Evolutionary conservation across 2,888 invertebrate genomes (phyloP).

Genomic region (Apamea epomidion): DNA sequence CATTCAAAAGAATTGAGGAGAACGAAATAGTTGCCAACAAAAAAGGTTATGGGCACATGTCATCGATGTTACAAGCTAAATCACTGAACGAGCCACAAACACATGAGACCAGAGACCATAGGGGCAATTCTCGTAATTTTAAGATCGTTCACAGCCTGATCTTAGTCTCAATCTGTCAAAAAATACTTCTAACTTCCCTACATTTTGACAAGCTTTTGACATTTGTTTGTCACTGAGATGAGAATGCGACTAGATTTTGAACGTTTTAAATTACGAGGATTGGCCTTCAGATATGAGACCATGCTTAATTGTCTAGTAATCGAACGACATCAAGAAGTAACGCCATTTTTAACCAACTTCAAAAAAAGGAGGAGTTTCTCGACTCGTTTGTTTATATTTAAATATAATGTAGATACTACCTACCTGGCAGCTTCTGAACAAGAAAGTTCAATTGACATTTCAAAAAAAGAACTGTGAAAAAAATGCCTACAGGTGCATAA

Average conservation of each 20-base stretch:
- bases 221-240: too few relatives aligned
- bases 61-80: background rate
- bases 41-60: conserved; percentile 14
- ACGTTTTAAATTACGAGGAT: too few relatives aligned
- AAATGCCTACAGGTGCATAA: background rate
- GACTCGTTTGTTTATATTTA: too few relatives aligned
- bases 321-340: background rate
- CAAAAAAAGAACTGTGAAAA: background rate
- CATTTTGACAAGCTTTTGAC: too few relatives aligned
- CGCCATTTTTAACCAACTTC: background rate
- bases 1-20: conserved; percentile 6
- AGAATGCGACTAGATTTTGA: too few relatives aligned
- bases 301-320: background rate
- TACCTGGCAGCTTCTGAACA: background rate
- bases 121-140: too few relatives aligned
- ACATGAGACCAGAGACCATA: background rate
- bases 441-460: background rate
- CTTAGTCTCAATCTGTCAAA: too few relatives aligned
- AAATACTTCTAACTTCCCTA: too few relatives aligned
- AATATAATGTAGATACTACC: background rate
- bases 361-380: too few relatives aligned
- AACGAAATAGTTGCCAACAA: background rate
- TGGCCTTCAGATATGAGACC: too few relatives aligned
- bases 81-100: background rate
- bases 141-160: too few relatives aligned